phyloP scores from a whole-genome alignment of 2,888 invertebrate species.

The Eurytoma californica region DNA sequence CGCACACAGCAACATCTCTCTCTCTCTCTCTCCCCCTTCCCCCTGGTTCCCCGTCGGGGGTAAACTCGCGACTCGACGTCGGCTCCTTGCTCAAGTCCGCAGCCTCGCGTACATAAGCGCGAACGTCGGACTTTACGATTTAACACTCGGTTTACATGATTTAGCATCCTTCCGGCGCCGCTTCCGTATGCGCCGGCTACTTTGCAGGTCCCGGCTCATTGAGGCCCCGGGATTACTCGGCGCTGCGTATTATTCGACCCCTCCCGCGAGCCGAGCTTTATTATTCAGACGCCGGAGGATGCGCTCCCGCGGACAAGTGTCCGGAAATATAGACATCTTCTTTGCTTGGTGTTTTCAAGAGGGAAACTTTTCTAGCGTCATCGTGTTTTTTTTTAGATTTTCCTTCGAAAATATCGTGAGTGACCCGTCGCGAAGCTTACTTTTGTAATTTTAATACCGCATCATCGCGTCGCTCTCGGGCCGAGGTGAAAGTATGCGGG shows the following conservation, averaged over 20 bases:
- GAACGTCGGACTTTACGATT: constrained; percentile 50
- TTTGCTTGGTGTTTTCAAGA: no score
- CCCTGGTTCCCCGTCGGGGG: background rate
- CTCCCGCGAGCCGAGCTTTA: background rate
- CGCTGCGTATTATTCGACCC: background rate
- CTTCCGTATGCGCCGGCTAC: background rate
- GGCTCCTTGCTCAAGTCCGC: background rate
- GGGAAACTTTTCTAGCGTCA: no score
- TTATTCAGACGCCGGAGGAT: constrained; percentile 7
- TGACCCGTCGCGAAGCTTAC: background rate
- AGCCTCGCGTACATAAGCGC: background rate
- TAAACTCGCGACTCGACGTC: constrained; percentile 31
- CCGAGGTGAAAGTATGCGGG: no score
- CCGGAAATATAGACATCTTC: no score
- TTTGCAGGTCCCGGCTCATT: constrained; percentile 7
- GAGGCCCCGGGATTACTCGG: constrained; percentile 1
- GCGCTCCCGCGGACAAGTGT: background rate
- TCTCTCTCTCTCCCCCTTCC: no score
- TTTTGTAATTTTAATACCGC: background rate
- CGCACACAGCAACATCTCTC: background rate
- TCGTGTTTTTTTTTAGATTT: no score
- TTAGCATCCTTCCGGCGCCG: constrained; percentile 47
- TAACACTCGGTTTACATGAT: constrained; percentile 54
- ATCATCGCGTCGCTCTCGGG: no score
- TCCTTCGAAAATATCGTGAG: background rate